Percentiles rank a stretch among this genome's conserved stretches.
phyloP scores from a whole-genome alignment of 2,113 vertebrate species.

The Brachirus orientalis region DNA sequence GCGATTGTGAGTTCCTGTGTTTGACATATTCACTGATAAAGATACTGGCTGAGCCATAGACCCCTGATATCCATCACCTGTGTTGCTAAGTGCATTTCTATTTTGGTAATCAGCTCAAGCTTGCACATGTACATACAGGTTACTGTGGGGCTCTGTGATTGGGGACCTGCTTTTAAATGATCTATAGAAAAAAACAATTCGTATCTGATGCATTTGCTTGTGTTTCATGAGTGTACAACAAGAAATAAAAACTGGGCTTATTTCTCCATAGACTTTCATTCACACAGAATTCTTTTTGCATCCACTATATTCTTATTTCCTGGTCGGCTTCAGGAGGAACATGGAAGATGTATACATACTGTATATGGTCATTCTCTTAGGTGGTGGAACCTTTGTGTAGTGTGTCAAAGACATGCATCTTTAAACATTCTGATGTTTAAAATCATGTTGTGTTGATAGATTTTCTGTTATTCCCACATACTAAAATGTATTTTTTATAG shows the following conservation, averaged over 20 bases:
- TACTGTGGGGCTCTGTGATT: too few relatives aligned
- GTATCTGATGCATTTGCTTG: neutral
- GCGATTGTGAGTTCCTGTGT: constrained; percentile 1
- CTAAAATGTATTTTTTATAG: neutral
- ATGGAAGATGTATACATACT: too few relatives aligned
- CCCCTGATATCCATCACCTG: constrained; percentile 69
- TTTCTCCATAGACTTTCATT: too few relatives aligned
- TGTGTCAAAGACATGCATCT: neutral
- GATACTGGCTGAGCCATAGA: constrained; percentile 34
- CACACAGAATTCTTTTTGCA: too few relatives aligned
- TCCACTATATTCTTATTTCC: too few relatives aligned
- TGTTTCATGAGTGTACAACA: too few relatives aligned
- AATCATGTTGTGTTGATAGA: neutral
- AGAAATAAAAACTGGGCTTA: too few relatives aligned
- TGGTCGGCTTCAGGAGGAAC: too few relatives aligned
- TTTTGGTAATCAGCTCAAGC: constrained; percentile 68
- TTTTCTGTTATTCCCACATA: neutral
- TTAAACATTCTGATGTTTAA: neutral
- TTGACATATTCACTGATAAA: constrained; percentile 41
- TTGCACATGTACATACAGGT: constrained; percentile 50
- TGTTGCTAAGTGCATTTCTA: constrained; percentile 55
- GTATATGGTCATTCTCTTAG: too few relatives aligned
- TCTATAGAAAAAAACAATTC: neutral
- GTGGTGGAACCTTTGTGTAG: neutral
- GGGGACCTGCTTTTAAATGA: neutral